These are phyloP conservation scores for Yasuhikotakia modesta DNA, from an alignment of 2,797 vertebrate species.

Conservation along the genomic window DNA sequence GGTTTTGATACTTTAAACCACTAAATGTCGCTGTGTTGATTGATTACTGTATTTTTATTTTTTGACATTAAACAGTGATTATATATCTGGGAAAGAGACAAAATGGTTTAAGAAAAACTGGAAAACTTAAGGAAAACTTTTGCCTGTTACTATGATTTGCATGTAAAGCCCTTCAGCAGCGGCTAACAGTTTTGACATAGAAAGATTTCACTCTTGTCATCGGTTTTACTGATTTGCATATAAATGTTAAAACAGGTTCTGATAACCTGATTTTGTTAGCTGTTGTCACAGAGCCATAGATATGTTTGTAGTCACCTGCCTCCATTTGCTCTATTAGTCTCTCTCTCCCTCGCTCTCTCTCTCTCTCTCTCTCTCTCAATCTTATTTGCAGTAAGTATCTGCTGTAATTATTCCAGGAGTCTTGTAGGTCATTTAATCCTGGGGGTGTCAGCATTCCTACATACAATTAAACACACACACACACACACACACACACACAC, in stretches of 20 bases:
- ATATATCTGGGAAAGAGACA: no score
- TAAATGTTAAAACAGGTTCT: neutral
- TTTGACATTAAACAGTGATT: no score
- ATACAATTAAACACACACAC: conserved; percentile 59
- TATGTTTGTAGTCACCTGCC: neutral
- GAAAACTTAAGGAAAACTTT: no score
- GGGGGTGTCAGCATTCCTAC: conserved; percentile 68
- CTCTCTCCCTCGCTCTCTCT: conserved; percentile 8
- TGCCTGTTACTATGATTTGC: no score
- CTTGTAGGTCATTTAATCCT: conserved; percentile 64
- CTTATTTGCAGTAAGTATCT: conserved; percentile 20
- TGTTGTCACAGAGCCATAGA: neutral
- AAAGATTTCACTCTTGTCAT: neutral
- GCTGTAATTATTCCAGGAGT: conserved; percentile 45
- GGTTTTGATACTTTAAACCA: neutral
- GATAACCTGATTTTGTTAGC: neutral
- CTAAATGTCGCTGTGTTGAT: neutral
- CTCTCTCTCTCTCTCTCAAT: conserved; percentile 28
- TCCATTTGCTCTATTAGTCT: neutral
- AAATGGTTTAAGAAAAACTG: no score
- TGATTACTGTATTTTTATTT: no score
- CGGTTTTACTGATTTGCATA: neutral
- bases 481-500: conserved; percentile 66
- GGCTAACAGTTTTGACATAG: neutral
- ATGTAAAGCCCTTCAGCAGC: neutral